Percentiles rank a stretch among this genome's conserved stretches.
Conservation (phyloP, 2,113 vertebrate genomes). For the Poeciliopsis turrubarensis region DNA sequence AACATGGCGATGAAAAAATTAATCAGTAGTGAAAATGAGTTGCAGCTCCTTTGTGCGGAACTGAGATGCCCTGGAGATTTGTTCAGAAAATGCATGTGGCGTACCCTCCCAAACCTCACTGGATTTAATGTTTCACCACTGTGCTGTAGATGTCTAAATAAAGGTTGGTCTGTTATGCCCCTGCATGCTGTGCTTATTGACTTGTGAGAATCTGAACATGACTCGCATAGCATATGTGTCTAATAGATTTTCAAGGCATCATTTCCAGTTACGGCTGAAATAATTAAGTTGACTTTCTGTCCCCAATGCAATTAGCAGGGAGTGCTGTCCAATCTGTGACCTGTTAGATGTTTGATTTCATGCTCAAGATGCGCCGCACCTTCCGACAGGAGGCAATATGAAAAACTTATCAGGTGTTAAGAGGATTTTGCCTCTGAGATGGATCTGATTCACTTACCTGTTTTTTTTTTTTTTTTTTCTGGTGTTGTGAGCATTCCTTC, state of each 20-base stretch:
- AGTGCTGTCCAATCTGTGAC: conserved; percentile 67
- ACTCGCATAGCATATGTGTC: conserved; percentile 69
- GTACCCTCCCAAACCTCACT: conserved; percentile 15
- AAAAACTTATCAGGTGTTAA: conserved; percentile 38
- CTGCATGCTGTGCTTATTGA: conserved; percentile 55
- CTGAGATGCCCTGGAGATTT: not conserved
- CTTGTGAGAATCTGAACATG: conserved; percentile 59
- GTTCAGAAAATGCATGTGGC: not conserved
- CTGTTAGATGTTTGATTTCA: conserved; percentile 74
- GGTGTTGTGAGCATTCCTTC: conserved; percentile 31
- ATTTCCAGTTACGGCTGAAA: conserved; percentile 66
- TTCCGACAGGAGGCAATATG: conserved; percentile 33
- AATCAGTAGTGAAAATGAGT: not conserved
- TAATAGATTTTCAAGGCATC: conserved; percentile 73
- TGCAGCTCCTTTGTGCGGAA: conserved; percentile 2
- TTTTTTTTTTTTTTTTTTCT: conserved; percentile 46
- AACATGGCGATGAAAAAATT: not conserved
- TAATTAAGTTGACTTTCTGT: conserved; percentile 79
- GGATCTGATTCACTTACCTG: conserved; percentile 40
- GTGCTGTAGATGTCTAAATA: conserved; percentile 18
- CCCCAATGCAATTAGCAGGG: conserved; percentile 70
- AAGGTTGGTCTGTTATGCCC: conserved; percentile 29
- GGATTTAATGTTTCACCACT: conserved; percentile 7
- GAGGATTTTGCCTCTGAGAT: conserved; percentile 45
- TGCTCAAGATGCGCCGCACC: conserved; percentile 18